phyloP scores from a whole-genome alignment of 1,140 invertebrate species.

The Himalopsyche phryganea region DNA sequence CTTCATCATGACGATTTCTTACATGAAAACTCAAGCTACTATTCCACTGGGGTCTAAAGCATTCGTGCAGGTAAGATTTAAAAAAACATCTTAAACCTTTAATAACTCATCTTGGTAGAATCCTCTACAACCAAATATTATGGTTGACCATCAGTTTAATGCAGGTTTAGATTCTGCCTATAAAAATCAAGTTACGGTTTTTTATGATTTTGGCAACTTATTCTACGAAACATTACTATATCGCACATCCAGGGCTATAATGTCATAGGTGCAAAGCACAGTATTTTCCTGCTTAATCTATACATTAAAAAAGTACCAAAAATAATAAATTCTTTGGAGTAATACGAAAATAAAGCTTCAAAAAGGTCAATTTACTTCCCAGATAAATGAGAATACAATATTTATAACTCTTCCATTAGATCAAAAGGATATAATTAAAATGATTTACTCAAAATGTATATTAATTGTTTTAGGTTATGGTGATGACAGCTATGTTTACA shows the following conservation, averaged over 20 bases:
- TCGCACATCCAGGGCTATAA: too few relatives aligned
- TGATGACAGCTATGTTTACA: conserved; percentile 65
- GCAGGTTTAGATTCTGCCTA: background rate
- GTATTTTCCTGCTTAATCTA: too few relatives aligned
- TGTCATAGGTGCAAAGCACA: too few relatives aligned
- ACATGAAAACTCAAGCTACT: conserved; percentile 36
- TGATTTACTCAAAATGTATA: too few relatives aligned
- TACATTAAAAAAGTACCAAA: too few relatives aligned
- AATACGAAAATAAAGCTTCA: too few relatives aligned
- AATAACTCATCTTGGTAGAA: background rate
- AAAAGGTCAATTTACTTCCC: too few relatives aligned
- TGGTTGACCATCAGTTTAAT: background rate
- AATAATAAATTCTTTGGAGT: too few relatives aligned
- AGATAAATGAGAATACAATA: too few relatives aligned
- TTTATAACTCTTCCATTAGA: too few relatives aligned
- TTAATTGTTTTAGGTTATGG: conserved; percentile 58
- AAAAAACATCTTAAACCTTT: background rate
- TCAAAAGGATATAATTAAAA: too few relatives aligned
- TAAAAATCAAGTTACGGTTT: background rate
- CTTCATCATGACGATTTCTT: conserved; percentile 67
- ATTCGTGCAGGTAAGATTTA: conserved; percentile 22
- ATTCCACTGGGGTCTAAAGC: conserved; percentile 12
- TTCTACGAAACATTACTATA: too few relatives aligned
- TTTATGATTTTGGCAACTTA: background rate
- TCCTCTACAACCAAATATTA: background rate